Evolutionary conservation across 1,140 invertebrate genomes (phyloP).

Genomic region (Pachypeltis micranthus): DNA sequence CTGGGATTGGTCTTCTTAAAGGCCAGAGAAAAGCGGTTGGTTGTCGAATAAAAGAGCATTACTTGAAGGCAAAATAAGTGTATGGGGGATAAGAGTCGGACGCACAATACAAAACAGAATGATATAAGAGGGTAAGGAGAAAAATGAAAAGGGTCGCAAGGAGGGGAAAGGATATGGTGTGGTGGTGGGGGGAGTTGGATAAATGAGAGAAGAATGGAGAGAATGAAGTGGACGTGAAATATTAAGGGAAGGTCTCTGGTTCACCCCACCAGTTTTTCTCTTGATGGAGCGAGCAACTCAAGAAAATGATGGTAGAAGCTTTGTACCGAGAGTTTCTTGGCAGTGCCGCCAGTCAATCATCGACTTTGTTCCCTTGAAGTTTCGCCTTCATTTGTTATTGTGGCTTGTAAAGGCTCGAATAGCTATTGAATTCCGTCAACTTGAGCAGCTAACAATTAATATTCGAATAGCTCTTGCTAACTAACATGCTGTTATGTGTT

Average conservation of each 20-base stretch:
- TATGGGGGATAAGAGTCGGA: neutral
- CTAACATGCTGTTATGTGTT: too few species aligned
- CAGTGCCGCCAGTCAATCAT: too few species aligned
- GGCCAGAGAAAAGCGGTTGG: constrained; percentile 4
- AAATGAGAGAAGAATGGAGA: neutral
- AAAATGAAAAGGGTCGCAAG: neutral
- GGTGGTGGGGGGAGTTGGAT: neutral
- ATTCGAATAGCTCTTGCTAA: too few species aligned
- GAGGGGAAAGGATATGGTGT: constrained; percentile 2
- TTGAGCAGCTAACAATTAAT: too few species aligned
- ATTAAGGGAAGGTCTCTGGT: neutral
- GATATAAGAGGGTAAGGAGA: constrained; percentile 2
- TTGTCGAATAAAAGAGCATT: constrained; percentile 1
- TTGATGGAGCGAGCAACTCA: neutral
- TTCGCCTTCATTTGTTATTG: too few species aligned
- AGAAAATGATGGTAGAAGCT: constrained; percentile 7
- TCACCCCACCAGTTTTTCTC: neutral
- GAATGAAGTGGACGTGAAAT: neutral
- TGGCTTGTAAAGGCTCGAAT: too few species aligned
- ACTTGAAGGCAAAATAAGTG: constrained; percentile 3
- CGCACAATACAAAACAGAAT: constrained; percentile 1
- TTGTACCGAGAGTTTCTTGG: too few species aligned
- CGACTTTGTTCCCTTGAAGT: too few species aligned
- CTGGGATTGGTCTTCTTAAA: neutral
- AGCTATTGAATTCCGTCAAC: too few species aligned